These are phyloP conservation scores for Hirundichthys speculiger DNA, from an alignment of 2,113 vertebrate species.

Conservation along the genomic window DNA sequence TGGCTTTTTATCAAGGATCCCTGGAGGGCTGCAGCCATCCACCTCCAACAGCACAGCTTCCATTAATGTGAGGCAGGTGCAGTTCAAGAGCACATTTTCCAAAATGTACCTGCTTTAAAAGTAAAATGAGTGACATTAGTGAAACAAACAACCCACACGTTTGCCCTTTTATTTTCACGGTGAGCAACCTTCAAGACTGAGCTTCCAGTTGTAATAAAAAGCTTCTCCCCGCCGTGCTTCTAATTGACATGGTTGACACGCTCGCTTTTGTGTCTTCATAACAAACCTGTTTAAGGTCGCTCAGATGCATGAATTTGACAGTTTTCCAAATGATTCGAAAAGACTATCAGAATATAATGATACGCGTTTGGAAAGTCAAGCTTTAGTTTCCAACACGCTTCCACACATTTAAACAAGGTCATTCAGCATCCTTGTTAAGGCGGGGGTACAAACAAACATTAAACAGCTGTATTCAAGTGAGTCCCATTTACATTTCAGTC, in stretches of 20 bases:
- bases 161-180: conserved; percentile 40
- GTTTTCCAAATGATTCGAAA: conserved; percentile 1
- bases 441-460: conserved; percentile 55
- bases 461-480: conserved; percentile 66
- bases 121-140: conserved; percentile 71
- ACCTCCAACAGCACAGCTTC: conserved; percentile 54
- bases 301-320: background rate
- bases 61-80: conserved; percentile 62
- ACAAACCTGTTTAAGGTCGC: conserved; percentile 35
- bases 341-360: conserved; percentile 8
- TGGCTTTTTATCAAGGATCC: conserved; percentile 74
- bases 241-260: conserved; percentile 41
- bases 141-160: conserved; percentile 62
- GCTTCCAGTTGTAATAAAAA: conserved; percentile 22
- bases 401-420: conserved; percentile 46
- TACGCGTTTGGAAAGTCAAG: background rate
- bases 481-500: conserved; percentile 67
- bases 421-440: conserved; percentile 51
- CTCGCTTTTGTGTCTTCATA: conserved; percentile 19
- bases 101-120: conserved; percentile 74
- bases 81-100: conserved; percentile 67
- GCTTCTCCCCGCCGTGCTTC: conserved; percentile 12
- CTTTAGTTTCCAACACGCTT: background rate
- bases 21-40: conserved; percentile 55
- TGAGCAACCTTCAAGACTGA: conserved; percentile 46